Evolutionary conservation across 2,888 invertebrate genomes (phyloP), one percentile per base, ranked within the genome.

Genomic region (Tachina grossa): DNA sequence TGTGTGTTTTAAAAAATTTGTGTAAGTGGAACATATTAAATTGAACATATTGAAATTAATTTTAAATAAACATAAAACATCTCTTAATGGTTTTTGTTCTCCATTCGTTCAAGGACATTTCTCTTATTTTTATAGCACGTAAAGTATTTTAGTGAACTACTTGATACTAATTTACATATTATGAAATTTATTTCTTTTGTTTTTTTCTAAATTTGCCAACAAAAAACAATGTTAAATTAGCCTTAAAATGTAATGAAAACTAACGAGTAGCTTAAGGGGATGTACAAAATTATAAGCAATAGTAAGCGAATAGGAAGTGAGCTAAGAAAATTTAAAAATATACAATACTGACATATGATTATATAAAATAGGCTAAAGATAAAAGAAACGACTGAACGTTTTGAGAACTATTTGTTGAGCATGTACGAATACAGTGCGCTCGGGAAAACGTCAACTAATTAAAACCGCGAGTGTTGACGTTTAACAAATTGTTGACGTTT

Each of bases 241-340:
- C 78, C 82, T 82, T 69, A 74, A 78, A 78, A 74, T 65, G 59
- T 75, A 82, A 85, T 82, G 74, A 75, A 71, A 75, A 47, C 45
- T 79, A 75, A 82, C 72, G 65, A 78, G 74, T 22, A 63, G 41
- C 22, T 19, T n/a, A 49, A 45, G n/a, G 16, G 22, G 53, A 75
- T 31, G 31, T 31, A 49, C 10, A 51, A 63, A 78, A 65, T 22
- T 78, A 14, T 14, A 76, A 49, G 14, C 2, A 6, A 51, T 59
- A 43, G 8, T 22, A 49, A 59, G 31, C 22, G 75, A 69, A 61
- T n/a, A 13, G 47, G 6, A 65, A 41, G 8, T 55, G 47, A 55
- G 19, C 66, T 77, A 77, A 39, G 10, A 19, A 11, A 19, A 39
- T 39, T 16, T 39, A 0, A 11, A 16, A 3, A 9, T 22, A 31